Percentiles rank a stretch among this genome's conserved stretches.
Conservation (phyloP, 2,113 vertebrate species). For the Scytalopus superciliaris region DNA sequence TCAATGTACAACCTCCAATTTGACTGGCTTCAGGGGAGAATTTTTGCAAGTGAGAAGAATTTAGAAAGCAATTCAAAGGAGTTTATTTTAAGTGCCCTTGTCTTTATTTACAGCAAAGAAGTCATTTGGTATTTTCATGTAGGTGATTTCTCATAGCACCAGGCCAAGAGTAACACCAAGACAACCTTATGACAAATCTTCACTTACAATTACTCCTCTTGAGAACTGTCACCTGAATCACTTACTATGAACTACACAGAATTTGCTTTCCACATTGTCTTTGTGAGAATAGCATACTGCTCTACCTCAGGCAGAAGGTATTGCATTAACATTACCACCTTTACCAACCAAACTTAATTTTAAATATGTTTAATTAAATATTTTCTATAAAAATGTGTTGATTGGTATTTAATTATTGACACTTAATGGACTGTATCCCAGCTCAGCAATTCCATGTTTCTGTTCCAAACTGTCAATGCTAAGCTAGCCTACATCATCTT, state of each 20-base stretch:
- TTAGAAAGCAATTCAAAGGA: neutral
- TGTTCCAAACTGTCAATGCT: neutral
- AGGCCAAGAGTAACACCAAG: neutral
- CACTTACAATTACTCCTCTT: neutral
- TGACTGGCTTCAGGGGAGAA: neutral
- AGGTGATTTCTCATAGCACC: neutral
- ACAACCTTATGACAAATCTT: neutral
- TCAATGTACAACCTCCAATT: neutral
- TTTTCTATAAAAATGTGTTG: neutral
- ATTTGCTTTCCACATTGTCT: neutral
- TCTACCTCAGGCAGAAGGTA: neutral
- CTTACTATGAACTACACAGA: neutral
- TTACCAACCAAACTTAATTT: neutral
- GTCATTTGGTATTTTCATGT: neutral
- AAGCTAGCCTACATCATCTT: neutral
- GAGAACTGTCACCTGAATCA: neutral
- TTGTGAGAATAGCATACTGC: neutral
- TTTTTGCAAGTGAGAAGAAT: neutral
- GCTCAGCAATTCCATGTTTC: neutral
- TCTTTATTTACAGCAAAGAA: neutral
- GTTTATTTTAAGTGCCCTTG: neutral
- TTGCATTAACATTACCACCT: neutral
- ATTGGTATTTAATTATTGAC: neutral
- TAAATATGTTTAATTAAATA: neutral
- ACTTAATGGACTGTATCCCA: neutral